Percentiles rank a stretch among this genome's conserved stretches.
Evolutionary conservation across 2,113 vertebrate genomes (phyloP).

Genomic region (Epinephelus moara): DNA sequence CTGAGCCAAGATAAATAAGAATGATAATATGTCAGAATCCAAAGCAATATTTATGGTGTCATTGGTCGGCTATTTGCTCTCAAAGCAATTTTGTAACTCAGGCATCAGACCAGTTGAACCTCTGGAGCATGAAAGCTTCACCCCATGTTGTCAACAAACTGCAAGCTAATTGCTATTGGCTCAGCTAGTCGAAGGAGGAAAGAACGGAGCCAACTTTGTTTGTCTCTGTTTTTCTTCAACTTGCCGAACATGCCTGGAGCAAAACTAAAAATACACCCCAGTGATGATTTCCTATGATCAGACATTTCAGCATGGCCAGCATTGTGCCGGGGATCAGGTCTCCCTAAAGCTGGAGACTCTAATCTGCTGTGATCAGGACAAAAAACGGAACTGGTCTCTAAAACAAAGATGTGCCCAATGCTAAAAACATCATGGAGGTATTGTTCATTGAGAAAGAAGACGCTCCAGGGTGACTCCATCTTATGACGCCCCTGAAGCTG

Average conservation of each 20-base stretch:
- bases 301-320: conserved; percentile 5
- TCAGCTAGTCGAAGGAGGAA: conserved; percentile 5
- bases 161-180: conserved; percentile 50
- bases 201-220: conserved; percentile 19
- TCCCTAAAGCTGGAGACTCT: background rate
- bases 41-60: background rate
- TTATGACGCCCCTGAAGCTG: background rate
- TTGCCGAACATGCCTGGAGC: conserved; percentile 1
- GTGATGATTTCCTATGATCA: conserved; percentile 32
- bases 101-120: conserved; percentile 20
- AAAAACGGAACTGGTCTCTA: background rate
- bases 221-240: conserved; percentile 18
- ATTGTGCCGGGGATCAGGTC: background rate
- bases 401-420: background rate
- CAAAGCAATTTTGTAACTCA: conserved; percentile 4
- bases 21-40: conserved; percentile 4
- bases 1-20: conserved; percentile 11
- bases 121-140: conserved; percentile 21
- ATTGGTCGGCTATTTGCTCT: conserved; percentile 5
- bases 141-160: conserved; percentile 34
- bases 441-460: background rate
- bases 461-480: background rate
- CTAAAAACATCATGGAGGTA: background rate
- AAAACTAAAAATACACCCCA: conserved; percentile 12
- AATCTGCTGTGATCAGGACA: conserved; percentile 1